Percentiles rank a stretch among this genome's conserved stretches.
Evolutionary conservation across 2,797 vertebrate species (phyloP).

Genomic region (Myripristis murdjan): DNA sequence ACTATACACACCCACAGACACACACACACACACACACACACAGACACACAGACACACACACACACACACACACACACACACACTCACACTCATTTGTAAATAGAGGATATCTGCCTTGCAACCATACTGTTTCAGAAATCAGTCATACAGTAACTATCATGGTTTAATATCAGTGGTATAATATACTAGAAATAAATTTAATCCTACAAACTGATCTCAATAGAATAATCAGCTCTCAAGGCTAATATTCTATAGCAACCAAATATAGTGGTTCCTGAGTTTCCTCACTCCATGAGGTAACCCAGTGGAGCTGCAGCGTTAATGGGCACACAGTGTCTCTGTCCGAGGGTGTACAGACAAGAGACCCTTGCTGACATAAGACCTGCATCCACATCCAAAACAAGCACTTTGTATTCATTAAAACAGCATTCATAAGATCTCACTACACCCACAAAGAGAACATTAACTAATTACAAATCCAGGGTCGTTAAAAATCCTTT

Average conservation of each 20-base stretch:
- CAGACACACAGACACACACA: background rate
- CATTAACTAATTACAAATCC: slow-evolving; percentile 75
- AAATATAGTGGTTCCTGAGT: too few relatives aligned
- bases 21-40: background rate
- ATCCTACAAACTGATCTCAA: too few relatives aligned
- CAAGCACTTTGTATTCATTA: slow-evolving; percentile 68
- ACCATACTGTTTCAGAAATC: too few relatives aligned
- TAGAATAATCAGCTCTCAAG: too few relatives aligned
- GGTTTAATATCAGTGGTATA: too few relatives aligned
- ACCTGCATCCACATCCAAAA: slow-evolving; percentile 63
- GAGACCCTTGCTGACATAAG: slow-evolving; percentile 34
- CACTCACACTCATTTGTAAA: too few relatives aligned
- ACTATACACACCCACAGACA: slow-evolving; percentile 8
- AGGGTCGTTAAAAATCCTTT: slow-evolving; percentile 70
- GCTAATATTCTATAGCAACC: slow-evolving; percentile 19
- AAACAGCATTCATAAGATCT: slow-evolving; percentile 55
- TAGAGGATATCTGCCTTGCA: too few relatives aligned
- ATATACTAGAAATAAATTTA: too few relatives aligned
- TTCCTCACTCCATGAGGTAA: slow-evolving; percentile 38
- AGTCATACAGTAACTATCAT: too few relatives aligned
- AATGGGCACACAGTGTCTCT: slow-evolving; percentile 51
- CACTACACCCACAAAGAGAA: slow-evolving; percentile 44
- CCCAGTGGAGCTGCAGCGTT: slow-evolving; percentile 48
- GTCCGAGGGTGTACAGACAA: slow-evolving; percentile 38
- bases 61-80: background rate